Conservation (phyloP, 2,797 vertebrate genomes). For the Clarias laeviceps region DNA sequence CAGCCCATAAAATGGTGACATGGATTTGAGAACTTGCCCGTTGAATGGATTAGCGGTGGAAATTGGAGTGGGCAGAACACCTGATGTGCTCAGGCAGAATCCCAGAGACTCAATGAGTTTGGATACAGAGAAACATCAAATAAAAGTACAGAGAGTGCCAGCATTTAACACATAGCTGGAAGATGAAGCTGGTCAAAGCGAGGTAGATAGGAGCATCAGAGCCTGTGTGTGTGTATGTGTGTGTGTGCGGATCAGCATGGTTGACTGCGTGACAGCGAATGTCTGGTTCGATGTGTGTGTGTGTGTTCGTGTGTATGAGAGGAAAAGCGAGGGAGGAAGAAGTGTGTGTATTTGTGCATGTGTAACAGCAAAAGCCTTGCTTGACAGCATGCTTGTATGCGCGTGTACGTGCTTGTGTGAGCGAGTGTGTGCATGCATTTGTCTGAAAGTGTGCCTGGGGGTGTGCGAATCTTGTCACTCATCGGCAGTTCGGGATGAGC, state of each 20-base stretch:
- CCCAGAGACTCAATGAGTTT: not conserved
- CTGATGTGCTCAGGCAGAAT: constrained; percentile 39
- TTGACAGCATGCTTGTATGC: constrained; percentile 42
- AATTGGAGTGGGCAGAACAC: constrained; percentile 25
- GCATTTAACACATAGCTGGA: not conserved
- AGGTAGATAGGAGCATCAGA: not conserved
- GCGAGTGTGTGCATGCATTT: constrained; percentile 34
- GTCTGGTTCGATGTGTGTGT: constrained; percentile 31
- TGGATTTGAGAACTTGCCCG: constrained; percentile 36
- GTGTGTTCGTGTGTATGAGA: constrained; percentile 13
- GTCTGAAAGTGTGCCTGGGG: constrained; percentile 46
- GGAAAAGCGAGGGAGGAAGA: constrained; percentile 24
- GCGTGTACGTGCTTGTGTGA: constrained; percentile 34
- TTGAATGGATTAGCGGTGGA: constrained; percentile 27
- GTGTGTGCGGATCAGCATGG: constrained; percentile 37
- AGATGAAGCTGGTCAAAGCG: not conserved
- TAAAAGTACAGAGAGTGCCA: not conserved
- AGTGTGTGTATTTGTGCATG: constrained; percentile 33
- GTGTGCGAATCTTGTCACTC: constrained; percentile 57
- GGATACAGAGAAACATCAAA: not conserved
- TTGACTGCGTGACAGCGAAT: constrained; percentile 43
- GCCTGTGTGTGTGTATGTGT: constrained; percentile 17
- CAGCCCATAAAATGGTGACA: constrained; percentile 17
- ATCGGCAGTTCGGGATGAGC: constrained; percentile 38
- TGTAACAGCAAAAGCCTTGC: constrained; percentile 43